Percentiles rank a stretch among this genome's conserved stretches.
phyloP scores from a whole-genome alignment of 2,113 vertebrate genomes.

The Tragelaphus scriptus region DNA sequence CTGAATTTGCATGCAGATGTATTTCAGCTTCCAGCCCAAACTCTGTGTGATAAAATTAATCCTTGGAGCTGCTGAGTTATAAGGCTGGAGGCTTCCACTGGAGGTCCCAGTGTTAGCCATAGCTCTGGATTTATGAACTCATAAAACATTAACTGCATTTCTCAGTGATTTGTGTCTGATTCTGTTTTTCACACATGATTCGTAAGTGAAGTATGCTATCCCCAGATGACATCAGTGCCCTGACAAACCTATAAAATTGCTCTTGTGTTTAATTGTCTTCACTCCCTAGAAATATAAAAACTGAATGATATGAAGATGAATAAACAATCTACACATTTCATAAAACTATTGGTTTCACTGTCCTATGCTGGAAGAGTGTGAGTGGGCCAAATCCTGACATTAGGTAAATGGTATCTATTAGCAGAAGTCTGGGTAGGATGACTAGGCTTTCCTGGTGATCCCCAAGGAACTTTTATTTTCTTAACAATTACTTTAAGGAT shows the following conservation, averaged over 20 bases:
- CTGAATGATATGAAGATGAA: conserved; percentile 65
- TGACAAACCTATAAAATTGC: conserved; percentile 69
- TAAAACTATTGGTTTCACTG: not conserved
- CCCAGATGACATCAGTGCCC: conserved; percentile 65
- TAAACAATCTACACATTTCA: conserved; percentile 39
- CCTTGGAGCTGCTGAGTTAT: conserved; percentile 61
- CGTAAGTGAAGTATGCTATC: conserved; percentile 59
- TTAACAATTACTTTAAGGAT: not conserved
- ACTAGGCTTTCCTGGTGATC: conserved; percentile 29
- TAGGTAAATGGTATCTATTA: conserved; percentile 6
- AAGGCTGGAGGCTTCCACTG: conserved; percentile 50
- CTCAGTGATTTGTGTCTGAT: conserved; percentile 72
- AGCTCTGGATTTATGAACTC: conserved; percentile 71
- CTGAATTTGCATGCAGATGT: conserved; percentile 42
- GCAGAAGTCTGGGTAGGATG: not conserved
- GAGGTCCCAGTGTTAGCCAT: conserved; percentile 51
- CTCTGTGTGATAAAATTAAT: conserved; percentile 67
- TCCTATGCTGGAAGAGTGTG: not conserved
- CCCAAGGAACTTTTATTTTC: not conserved
- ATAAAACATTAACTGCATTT: conserved; percentile 71
- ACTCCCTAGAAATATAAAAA: conserved; percentile 58
- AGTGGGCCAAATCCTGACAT: not conserved
- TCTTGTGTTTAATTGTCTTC: conserved; percentile 68
- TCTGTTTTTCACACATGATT: conserved; percentile 61
- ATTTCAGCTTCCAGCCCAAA: conserved; percentile 59